Evolutionary conservation across 1,140 invertebrate species (phyloP).

Genomic region (Pararge aegeria): DNA sequence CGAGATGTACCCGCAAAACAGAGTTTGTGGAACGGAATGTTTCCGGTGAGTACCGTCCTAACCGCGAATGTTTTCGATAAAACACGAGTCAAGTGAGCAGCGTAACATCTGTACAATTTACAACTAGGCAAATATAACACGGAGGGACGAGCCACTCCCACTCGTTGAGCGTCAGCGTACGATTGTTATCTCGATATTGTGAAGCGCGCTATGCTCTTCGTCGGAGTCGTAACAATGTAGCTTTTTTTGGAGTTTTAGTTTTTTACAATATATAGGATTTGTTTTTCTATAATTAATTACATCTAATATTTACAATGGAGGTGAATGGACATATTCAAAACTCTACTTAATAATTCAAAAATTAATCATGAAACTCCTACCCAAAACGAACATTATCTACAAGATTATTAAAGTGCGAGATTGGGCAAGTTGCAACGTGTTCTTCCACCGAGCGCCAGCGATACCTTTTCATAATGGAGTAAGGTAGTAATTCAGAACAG

Average conservation of each 20-base stretch:
- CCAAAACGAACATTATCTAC: conserved; percentile 77
- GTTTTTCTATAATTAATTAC: conserved; percentile 78
- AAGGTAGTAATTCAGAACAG: background rate
- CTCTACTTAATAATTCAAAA: conserved; percentile 74
- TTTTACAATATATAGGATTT: conserved; percentile 80
- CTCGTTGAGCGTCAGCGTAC: conserved; percentile 58
- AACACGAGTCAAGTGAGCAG: conserved; percentile 43
- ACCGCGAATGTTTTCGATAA: conserved; percentile 20
- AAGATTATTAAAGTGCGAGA: conserved; percentile 68
- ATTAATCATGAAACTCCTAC: conserved; percentile 73
- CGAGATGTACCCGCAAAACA: no score
- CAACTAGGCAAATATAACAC: conserved; percentile 40
- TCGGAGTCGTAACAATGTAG: conserved; percentile 71
- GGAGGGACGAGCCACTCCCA: conserved; percentile 31
- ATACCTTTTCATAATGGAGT: background rate
- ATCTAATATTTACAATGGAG: conserved; percentile 79
- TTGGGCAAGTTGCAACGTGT: conserved; percentile 35
- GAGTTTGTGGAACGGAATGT: no score
- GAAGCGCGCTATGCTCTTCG: conserved; percentile 57
- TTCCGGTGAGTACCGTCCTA: no score
- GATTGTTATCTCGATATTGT: conserved; percentile 61
- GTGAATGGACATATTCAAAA: conserved; percentile 77
- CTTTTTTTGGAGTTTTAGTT: conserved; percentile 77
- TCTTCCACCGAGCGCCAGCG: background rate
- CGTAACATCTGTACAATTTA: conserved; percentile 47